phyloP scores from a whole-genome alignment of 2,113 vertebrate species.

The Sisor rabdophorus region DNA sequence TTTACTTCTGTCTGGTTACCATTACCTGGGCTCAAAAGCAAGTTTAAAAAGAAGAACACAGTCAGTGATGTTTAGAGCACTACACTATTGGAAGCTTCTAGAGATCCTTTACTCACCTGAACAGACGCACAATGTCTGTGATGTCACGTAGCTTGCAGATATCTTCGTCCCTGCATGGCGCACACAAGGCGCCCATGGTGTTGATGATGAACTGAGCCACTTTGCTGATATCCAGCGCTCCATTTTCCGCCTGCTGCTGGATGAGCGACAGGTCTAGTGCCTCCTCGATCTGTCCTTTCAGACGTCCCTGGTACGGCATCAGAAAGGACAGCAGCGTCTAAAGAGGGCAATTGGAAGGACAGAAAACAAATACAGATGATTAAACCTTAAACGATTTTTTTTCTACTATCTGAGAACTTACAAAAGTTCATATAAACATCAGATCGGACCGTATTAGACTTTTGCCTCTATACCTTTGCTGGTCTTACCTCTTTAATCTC shows the following conservation, averaged over 20 bases:
- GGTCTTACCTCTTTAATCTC: slow-evolving; percentile 69
- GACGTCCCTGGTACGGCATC: slow-evolving; percentile 80
- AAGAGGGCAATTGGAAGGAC: slow-evolving; percentile 6
- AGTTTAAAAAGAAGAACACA: too few relatives aligned
- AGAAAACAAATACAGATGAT: not conserved
- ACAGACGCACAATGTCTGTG: slow-evolving; percentile 81
- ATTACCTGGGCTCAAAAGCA: too few relatives aligned
- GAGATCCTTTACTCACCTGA: slow-evolving; percentile 71
- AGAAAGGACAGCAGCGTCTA: slow-evolving; percentile 88
- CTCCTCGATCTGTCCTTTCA: slow-evolving; percentile 84
- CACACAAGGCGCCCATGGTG: slow-evolving; percentile 92
- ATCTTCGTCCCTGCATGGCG: slow-evolving; percentile 87
- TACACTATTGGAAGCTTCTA: too few relatives aligned
- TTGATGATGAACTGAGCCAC: slow-evolving; percentile 85
- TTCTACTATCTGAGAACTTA: not conserved
- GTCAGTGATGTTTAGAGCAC: too few relatives aligned
- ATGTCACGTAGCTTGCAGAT: slow-evolving; percentile 83
- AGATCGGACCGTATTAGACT: too few relatives aligned
- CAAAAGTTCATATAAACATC: not conserved
- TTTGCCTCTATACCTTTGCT: not conserved
- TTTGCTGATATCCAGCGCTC: slow-evolving; percentile 82
- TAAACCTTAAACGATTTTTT: not conserved
- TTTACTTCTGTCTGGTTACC: too few relatives aligned
- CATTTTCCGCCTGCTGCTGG: slow-evolving; percentile 93
- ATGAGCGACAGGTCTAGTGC: slow-evolving; percentile 88